A percentile compares a stretch with the other conserved stretches of the same genome.
phyloP scores from a whole-genome alignment of 2,888 invertebrate genomes.

The Eudasyphora cyanicolor region DNA sequence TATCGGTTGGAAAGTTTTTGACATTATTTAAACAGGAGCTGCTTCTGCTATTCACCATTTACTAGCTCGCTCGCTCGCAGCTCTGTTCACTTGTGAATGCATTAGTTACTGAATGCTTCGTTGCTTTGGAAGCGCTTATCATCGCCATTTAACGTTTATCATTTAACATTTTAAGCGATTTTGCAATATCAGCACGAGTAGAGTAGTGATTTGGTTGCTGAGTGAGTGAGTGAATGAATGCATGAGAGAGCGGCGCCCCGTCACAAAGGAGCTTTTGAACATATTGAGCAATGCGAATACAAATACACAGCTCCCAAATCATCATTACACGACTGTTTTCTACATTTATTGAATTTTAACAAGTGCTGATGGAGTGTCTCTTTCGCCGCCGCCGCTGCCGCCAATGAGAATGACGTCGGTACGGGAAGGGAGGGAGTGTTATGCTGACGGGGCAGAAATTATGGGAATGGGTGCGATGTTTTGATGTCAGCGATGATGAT shows the following conservation, averaged over 20 bases:
- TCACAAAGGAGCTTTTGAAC: too few species aligned
- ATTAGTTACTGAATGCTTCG: too few species aligned
- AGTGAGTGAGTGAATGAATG: not conserved
- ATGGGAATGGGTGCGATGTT: not conserved
- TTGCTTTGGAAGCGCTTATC: not conserved
- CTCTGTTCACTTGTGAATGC: too few species aligned
- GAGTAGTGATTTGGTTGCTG: too few species aligned
- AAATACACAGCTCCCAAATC: not conserved
- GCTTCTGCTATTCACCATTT: not conserved
- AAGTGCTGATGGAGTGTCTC: conserved; percentile 15
- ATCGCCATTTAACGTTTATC: conserved; percentile 12
- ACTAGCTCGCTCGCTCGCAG: too few species aligned
- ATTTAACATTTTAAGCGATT: conserved; percentile 45
- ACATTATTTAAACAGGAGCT: not conserved
- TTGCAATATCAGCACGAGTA: conserved; percentile 36
- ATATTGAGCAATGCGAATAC: not conserved
- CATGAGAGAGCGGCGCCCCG: too few species aligned
- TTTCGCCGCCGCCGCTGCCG: not conserved
- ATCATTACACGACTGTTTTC: conserved; percentile 33
- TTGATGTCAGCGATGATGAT: not conserved
- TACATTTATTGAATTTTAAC: conserved; percentile 36
- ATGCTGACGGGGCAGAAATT: not conserved
- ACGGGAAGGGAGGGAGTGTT: not conserved
- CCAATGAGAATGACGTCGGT: not conserved
- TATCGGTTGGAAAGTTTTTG: not conserved